Evolutionary conservation across 2,797 vertebrate genomes (phyloP), one percentile per base, ranked within the genome.

Genomic region (Meriones psammophilus): DNA sequence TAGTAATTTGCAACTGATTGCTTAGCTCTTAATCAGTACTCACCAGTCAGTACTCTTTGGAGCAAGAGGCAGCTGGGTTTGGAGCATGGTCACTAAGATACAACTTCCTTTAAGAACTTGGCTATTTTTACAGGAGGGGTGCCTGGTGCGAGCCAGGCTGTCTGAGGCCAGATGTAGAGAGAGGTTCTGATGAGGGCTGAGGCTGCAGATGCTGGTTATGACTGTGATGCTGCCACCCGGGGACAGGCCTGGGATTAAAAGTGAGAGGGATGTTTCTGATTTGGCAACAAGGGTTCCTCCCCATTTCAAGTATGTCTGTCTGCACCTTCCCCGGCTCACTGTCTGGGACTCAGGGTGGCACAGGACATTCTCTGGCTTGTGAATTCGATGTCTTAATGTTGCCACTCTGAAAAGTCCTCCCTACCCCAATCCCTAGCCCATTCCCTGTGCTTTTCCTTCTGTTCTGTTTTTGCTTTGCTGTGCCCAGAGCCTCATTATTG

Each of bases 1-100:
- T 96, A 86, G n/a, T 42, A 91, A 84, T 93, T 96, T 97, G 69
- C 88, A 91, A 79, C 56, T 86, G 88, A 88, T 89, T 79, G 76
- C 58, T 90, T 64, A 17, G 74, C 54, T 69, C 64, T 89, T 83
- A 81, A 96, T 91, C 74, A 80, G 78, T 76, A 8, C 83, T 76
- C 78, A 66, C 90, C 86, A 85, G 36, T 93, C 60, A 78, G 39
- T 33, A 20, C 54, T 86, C 79, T 96, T 89, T 88, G 71, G 26
- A 86, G 77, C 28, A 56, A 66, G 6, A 80, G 46, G 56, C 81
- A 94, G 71, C 42, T 46, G 54, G 60, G 79, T 85, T 62, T 54
- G n/a, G 66, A 46, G 5, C 10, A 5, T 33, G 26, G 22, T 62
- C n/a, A 77, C 64, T 79, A 66, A 94, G 88, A 60, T n/a, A 18